A percentile compares a stretch with the other conserved stretches of the same genome.
These are phyloP conservation scores for Rissa tridactyla DNA, from an alignment of 2,113 vertebrate species.

Conservation along the genomic window DNA sequence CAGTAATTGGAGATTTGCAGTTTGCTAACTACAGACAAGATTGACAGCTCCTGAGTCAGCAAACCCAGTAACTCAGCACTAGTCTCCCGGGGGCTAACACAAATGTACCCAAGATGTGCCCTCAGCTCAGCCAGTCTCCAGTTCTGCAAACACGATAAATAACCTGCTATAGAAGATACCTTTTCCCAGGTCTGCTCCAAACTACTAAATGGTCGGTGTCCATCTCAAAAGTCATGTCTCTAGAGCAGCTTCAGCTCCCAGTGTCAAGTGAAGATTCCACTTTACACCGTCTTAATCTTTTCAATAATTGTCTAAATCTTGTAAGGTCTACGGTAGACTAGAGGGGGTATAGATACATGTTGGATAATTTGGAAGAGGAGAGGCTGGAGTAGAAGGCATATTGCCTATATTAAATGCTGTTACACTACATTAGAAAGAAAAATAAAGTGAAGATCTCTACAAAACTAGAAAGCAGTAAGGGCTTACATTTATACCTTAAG, in stretches of 20 bases:
- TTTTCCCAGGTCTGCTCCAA: not conserved
- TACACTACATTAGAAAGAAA: not conserved
- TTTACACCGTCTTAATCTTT: not conserved
- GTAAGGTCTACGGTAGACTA: not conserved
- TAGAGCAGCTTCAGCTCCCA: not conserved
- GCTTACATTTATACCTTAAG: not conserved
- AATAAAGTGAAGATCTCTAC: not conserved
- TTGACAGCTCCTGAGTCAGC: not conserved
- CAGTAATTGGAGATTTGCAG: not conserved
- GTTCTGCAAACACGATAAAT: not conserved
- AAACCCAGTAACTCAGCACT: not conserved
- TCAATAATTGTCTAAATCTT: not conserved
- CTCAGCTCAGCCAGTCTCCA: not conserved
- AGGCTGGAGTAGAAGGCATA: not conserved
- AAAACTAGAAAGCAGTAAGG: not conserved
- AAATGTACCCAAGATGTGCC: not conserved
- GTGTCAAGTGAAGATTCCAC: not conserved
- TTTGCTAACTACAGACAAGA: not conserved
- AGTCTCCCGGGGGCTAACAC: not conserved
- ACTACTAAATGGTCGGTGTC: accelerated
- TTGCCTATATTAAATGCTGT: not conserved
- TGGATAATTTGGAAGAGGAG: not conserved
- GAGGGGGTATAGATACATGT: not conserved
- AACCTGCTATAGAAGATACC: not conserved
- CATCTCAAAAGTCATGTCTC: not conserved